Evolutionary conservation across 2,888 invertebrate genomes (phyloP), one percentile per base, ranked within the genome.

Genomic region (Eupithecia subfuscata): DNA sequence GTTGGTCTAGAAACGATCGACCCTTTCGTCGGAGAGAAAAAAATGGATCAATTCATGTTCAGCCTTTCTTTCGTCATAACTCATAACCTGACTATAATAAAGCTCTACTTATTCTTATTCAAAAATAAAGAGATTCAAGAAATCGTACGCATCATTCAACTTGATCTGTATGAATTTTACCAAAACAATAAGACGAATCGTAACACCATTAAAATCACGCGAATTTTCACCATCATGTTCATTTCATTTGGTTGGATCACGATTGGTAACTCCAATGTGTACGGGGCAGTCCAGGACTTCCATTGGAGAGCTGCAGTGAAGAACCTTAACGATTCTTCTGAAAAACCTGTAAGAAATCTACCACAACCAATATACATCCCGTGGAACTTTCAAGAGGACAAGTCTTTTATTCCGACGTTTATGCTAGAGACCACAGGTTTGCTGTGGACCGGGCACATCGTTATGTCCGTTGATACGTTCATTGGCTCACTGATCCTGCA

Each of bases 281-380:
- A 93, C 72, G 94, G 94, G 7, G 90, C 90, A 7, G 84, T 92
- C 70, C 90, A 91, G 79, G 94, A 95, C 79, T 78, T 91, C 14
- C 84, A 86, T 6, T 94, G 95, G 95, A 93, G 90, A 80, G 79
- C 85, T 52, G 82, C 87, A 68, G 84, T 92, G 7, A 85, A 86
- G 7, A 82, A 81, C 34, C 79, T 91, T n/a, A 93, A 92, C 72
- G 85, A 86, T 52, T 87, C 90, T 8, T 75, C 82, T 18, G 64
- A 74, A 1, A 87, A 74, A 69, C 93, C 93, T 0, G 75, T 84
- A 1, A 87, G 94, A n/a, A 88, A 89, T 3, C 82, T 95, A 2
- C 93, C 95, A 1, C 94, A 93, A 68, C 93, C 95, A 2, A 92
- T 95, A 78, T 94, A 90, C 79, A 94, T 94, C 78, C 95, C 95